Base-by-base conservation (phyloP, 2,113 vertebrate species). In the Oostethus manadensis region DNA sequence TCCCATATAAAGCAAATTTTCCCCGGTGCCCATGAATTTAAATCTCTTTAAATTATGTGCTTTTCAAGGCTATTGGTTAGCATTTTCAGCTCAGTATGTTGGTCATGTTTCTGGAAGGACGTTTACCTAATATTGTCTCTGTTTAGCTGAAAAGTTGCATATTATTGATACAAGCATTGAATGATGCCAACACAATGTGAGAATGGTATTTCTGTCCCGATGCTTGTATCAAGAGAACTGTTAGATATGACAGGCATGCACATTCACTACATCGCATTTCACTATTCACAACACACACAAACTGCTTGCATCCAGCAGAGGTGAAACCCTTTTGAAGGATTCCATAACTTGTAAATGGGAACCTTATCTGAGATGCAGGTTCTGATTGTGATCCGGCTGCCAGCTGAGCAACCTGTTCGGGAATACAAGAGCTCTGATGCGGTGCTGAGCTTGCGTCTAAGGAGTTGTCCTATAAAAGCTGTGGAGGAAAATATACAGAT, bases 361-460 rank as follows among this genome's bases (percentile, higher is more conserved):
- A 66, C 54, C 45, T 82, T 82, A 86, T 88, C 86, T 77, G 44
- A 74, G 78, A 89, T 85, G 16, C 48, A 51, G 29, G 55, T 50
- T 58, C 64, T 50, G 83, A 88, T 83, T 71, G 75, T 3, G 46
- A 66, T 47, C 74, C 49, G 15, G 62, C 76, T 67, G 22, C 60
- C 61, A 62, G 71, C 68, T 54, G 74, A 81, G 68, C 71, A 57
- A 42, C 65, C 65, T 79, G 63, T 75, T 77, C 8, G 62, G 50
- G 33, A 62, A 76, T 48, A 57, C 45, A 33, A 60, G 64, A 49
- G 71, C 59, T 77, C 56, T 68, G 75, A 79, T 78, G 47, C 55
- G 51, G 26, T 48, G 60, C 61, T 74, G 29, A 43, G 73, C 70
- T 77, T 64, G 51, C 67, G 56, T 74, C 64, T 64, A 66, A 44